These are phyloP conservation scores for Sipha maydis DNA, from an alignment of 2,888 invertebrate genomes.

Conservation along the genomic window DNA sequence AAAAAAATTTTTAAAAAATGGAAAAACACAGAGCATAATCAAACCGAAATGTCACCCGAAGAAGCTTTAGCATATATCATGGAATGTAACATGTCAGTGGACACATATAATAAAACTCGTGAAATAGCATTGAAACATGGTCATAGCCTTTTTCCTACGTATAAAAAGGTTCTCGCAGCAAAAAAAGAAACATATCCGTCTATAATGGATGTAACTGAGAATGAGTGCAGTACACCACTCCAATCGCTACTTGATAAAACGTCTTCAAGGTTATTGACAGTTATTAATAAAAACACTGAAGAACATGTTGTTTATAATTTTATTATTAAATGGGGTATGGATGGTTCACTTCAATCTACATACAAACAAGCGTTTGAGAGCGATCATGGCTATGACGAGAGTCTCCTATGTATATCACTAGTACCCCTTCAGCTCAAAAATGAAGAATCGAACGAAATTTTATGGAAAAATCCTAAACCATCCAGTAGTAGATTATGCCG, in stretches of 20 bases:
- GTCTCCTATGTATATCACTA: too few relatives aligned
- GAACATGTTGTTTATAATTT: not conserved
- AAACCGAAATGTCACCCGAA: slow-evolving; percentile 13
- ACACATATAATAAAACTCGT: too few relatives aligned
- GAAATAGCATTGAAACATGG: not conserved
- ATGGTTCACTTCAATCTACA: not conserved
- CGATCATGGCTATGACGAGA: too few relatives aligned
- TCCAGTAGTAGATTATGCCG: slow-evolving; percentile 64
- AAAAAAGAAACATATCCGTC: slow-evolving; percentile 2
- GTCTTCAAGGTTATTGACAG: not conserved
- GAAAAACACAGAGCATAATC: not conserved
- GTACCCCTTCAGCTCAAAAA: too few relatives aligned
- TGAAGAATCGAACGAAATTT: slow-evolving; percentile 35
- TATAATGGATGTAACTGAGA: not conserved
- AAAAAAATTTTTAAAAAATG: slow-evolving; percentile 2
- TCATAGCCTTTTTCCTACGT: slow-evolving; percentile 1
- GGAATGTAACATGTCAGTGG: not conserved
- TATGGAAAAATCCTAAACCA: slow-evolving; percentile 64
- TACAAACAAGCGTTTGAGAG: too few relatives aligned
- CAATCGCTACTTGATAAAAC: not conserved
- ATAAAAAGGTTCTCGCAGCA: slow-evolving; percentile 6
- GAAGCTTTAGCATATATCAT: slow-evolving; percentile 8
- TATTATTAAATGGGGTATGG: not conserved
- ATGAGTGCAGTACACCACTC: not conserved
- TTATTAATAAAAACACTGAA: not conserved